Evolutionary conservation across 37 sponge, comb jelly and placozoan genomes (phyloP).

Genomic region (Halisarca cf. caerulea): DNA sequence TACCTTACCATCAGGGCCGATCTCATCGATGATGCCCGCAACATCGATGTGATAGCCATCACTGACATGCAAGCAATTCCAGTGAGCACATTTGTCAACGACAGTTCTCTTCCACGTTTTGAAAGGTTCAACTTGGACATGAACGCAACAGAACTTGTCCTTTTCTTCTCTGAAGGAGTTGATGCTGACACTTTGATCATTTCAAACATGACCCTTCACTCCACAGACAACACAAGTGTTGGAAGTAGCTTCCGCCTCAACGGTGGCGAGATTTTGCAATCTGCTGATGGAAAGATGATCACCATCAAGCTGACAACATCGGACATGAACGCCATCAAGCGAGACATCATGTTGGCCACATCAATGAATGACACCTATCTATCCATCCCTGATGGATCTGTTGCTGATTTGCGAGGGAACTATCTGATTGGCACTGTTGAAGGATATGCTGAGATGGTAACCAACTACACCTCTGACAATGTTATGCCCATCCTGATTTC

Average conservation of each 20-base stretch:
- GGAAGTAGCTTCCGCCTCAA: constrained; percentile 37
- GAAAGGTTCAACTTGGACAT: constrained; percentile 71
- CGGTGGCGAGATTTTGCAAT: constrained; percentile 46
- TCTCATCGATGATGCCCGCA: constrained; percentile 70
- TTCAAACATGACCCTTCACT: constrained; percentile 55
- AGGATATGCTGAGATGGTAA: constrained; percentile 20
- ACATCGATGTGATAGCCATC: constrained; percentile 77
- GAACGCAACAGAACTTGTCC: constrained; percentile 57
- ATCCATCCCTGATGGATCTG: constrained; percentile 25
- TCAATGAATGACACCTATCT: constrained; percentile 62
- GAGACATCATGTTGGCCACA: constrained; percentile 60
- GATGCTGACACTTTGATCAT: constrained; percentile 46
- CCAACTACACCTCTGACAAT: constrained; percentile 56
- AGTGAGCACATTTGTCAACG: constrained; percentile 61
- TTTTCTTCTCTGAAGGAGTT: constrained; percentile 81
- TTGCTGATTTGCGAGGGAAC: constrained; percentile 45
- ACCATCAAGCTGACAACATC: constrained; percentile 32
- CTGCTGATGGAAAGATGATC: constrained; percentile 59
- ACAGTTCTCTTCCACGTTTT: constrained; percentile 63
- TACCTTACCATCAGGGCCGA: constrained; percentile 72
- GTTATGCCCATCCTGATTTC: constrained; percentile 48
- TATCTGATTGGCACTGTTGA: constrained; percentile 33
- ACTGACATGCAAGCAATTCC: constrained; percentile 71
- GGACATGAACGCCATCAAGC: constrained; percentile 81
- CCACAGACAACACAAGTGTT: constrained; percentile 44